phyloP scores from a whole-genome alignment of 2,113 vertebrate species.

The Pionites leucogaster region DNA sequence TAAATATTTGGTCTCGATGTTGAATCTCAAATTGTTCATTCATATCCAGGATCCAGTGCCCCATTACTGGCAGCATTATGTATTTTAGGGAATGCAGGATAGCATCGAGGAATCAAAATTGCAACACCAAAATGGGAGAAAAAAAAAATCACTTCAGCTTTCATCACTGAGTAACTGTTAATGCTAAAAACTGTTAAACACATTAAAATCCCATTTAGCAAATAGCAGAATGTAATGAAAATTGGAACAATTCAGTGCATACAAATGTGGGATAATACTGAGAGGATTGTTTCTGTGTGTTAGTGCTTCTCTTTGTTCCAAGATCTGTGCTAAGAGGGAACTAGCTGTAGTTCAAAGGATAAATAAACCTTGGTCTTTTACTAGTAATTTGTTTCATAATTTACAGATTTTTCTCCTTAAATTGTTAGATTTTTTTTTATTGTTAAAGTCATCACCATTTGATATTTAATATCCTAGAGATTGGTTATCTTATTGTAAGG shows the following conservation, averaged over 20 bases:
- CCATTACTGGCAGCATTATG: constrained; percentile 64
- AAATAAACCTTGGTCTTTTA: constrained; percentile 44
- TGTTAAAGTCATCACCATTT: neutral
- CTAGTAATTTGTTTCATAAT: neutral
- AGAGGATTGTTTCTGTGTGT: constrained; percentile 39
- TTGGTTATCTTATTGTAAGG: neutral
- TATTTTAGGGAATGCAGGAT: constrained; percentile 71
- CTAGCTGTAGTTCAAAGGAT: constrained; percentile 52
- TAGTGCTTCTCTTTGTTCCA: constrained; percentile 61
- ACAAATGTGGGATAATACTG: constrained; percentile 69
- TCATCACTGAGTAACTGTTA: constrained; percentile 67
- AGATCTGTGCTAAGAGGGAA: constrained; percentile 42
- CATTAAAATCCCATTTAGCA: constrained; percentile 81
- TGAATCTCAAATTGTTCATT: constrained; percentile 53
- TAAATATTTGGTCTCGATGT: constrained; percentile 66
- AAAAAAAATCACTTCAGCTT: constrained; percentile 40
- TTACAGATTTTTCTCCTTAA: constrained; percentile 1
- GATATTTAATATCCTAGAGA: neutral
- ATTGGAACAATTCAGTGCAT: constrained; percentile 69
- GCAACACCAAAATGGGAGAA: constrained; percentile 29
- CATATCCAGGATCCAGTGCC: constrained; percentile 41
- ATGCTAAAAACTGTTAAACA: constrained; percentile 74
- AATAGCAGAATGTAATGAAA: constrained; percentile 77
- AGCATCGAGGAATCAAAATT: constrained; percentile 63
- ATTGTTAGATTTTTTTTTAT: neutral